Evolutionary conservation across 64 coral and sea anemone genomes (phyloP).

Genomic region (Montipora efflorescens): DNA sequence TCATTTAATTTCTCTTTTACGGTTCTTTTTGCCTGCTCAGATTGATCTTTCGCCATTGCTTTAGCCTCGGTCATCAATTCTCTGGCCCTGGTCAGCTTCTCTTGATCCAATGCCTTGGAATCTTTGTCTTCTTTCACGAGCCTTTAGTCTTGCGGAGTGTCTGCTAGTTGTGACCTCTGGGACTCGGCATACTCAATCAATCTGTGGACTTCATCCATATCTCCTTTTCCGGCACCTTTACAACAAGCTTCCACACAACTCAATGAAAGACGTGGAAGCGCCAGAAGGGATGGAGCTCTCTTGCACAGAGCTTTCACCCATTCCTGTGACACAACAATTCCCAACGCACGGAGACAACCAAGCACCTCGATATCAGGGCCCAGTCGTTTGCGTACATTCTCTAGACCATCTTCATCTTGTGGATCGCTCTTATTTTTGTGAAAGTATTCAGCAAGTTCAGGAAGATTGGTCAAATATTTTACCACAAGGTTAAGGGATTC

Average conservation of each 20-base stretch:
- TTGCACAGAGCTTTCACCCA: not conserved
- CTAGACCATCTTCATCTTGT: not conserved
- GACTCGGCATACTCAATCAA: slow-evolving; percentile 13
- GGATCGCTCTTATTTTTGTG: not conserved
- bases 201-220: slow-evolving; percentile 12
- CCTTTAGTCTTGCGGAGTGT: not conserved
- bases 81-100: slow-evolving; percentile 56
- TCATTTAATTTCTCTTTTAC: slow-evolving; percentile 29
- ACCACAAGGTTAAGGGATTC: slow-evolving; percentile 34
- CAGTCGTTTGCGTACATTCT: not conserved
- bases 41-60: slow-evolving; percentile 16
- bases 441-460: slow-evolving; percentile 40
- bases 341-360: not conserved
- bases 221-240: slow-evolving; percentile 8
- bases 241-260: not conserved
- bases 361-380: not conserved
- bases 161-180: not conserved
- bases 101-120: slow-evolving; percentile 40
- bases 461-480: not conserved
- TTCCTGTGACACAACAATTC: not conserved
- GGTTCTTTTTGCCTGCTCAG: slow-evolving; percentile 13
- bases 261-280: not conserved
- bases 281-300: slow-evolving; percentile 5
- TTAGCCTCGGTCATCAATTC: slow-evolving; percentile 64
- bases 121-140: not conserved